Evolutionary conservation across 2,888 invertebrate species (phyloP), one percentile per base, ranked within the genome.

Genomic region (Patella depressa): DNA sequence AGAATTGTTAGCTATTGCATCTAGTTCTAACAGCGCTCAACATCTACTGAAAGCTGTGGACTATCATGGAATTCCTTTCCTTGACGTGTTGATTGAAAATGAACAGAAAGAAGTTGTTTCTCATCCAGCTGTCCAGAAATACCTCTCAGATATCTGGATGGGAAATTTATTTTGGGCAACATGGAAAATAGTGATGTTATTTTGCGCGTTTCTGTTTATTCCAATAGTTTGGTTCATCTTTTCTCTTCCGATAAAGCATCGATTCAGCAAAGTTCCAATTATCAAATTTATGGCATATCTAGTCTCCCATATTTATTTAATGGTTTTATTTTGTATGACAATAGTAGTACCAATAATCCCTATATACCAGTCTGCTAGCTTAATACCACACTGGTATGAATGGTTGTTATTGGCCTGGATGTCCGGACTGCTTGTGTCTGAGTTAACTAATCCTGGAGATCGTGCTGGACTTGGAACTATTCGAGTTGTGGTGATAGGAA

Each of bases 251-350:
- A 93, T 98, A 90, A 97, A 97, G 70, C 97, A 98, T 93, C 96
- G 96, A 92, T 98, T 96, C 93, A 97, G 98, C 93, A 97, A 98
- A 94, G 97, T 99, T 89, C 99, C 99, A 79, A 98, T 99, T 90
- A 98, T 99, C 90, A 99, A 99, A 93, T 99, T 99, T 93, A 98
- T 99, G 96, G 98, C 98, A 71, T 99, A 99, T 93, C 94, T 99
- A 88, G 98, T 99, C 45, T 98, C 99, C 11, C 99, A 99, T 93
- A 95, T 99, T 88, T 98, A 98, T 93, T 95, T 99, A 85, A 98
- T 99, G 95, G 93, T 97, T 83, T 95, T 99, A 88, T 94, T 99
- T 86, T 94, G 97, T 85, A 93, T 98, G 87, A 97, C 97, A 55
- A 90, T 91, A 14, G 92, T 92, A 19, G 87, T 86, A 73, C 92